Evolutionary conservation across 2,113 vertebrate species (phyloP).

Genomic region (Maccullochella peelii): DNA sequence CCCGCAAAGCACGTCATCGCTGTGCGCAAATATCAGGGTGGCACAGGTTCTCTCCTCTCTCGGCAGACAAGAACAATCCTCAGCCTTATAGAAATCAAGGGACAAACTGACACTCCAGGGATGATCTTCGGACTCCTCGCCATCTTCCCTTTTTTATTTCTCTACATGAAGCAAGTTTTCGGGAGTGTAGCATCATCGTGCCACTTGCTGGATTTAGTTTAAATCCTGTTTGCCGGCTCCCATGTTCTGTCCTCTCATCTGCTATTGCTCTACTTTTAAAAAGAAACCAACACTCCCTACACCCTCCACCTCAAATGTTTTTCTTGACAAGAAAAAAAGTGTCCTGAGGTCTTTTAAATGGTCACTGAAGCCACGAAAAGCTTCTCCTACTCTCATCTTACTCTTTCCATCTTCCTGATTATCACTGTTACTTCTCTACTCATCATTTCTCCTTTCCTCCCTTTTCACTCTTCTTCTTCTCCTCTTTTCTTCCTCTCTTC

Average conservation of each 20-base stretch:
- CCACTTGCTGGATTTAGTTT: conserved; percentile 35
- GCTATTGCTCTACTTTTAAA: conserved; percentile 10
- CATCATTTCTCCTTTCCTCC: not conserved
- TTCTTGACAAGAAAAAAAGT: conserved; percentile 9
- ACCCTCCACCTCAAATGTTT: conserved; percentile 19
- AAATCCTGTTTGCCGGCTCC: conserved; percentile 28
- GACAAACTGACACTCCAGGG: conserved; percentile 41
- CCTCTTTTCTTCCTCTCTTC: not conserved
- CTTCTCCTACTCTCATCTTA: not conserved
- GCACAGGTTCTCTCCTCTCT: conserved; percentile 62
- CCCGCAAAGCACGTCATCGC: conserved; percentile 76
- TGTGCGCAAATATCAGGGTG: conserved; percentile 77
- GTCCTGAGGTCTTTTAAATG: conserved; percentile 27
- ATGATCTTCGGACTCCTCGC: conserved; percentile 26
- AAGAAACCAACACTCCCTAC: conserved; percentile 19
- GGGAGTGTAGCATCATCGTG: conserved; percentile 13
- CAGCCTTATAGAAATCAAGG: conserved; percentile 46
- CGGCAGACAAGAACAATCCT: conserved; percentile 37
- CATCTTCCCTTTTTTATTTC: conserved; percentile 30
- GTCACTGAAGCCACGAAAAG: conserved; percentile 9
- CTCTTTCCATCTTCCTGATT: not conserved
- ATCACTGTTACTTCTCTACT: not conserved
- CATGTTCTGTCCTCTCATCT: conserved; percentile 26
- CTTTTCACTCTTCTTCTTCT: not conserved
- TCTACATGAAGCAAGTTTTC: not conserved